Evolutionary conservation across 2,888 invertebrate species (phyloP), one percentile per base, ranked within the genome.

Genomic region (Amiota mariae): DNA sequence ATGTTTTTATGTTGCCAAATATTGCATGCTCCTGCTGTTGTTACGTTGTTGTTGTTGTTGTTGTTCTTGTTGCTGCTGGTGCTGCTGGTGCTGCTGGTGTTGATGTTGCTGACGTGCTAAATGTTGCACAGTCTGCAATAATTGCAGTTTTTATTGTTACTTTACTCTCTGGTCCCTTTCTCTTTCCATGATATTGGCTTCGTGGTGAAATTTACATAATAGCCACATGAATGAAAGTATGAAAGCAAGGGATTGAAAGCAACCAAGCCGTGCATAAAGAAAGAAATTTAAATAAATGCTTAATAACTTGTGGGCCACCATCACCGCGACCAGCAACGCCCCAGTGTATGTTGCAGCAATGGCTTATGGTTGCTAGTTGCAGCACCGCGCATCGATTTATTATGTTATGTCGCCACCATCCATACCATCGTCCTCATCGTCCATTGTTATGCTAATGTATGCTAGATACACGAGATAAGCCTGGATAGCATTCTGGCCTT

Each of bases 401-500:
- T 15, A 15, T 54, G 13, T 68, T 15, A 15, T 54, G 13, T 54
- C 15, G 12, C 59, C 18, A 11, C 59, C 11, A 20, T 9, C 20
- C 20, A 20, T 15, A 20, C 59, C n/a, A n/a, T n/a, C n/a, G 12
- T 51, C 13, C 0, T 51, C 15, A n/a, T 8, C 10, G 66, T 15
- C 10, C 67, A 68, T 68, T 68, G 67, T 68, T 68, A 68, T 68
- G 67, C 67, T 68, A 68, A 68, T 68, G 11, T 68, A 68, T 68
- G 54, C 67, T 10, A 13, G n/a, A 36, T 36, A 24, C 36, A 36
- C 2, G 10, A 47, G 66, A 66, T 66, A 66, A 66, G 66, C 49
- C 66, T 15, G 49, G 20, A 59, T 20, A 20, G 59, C 59, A 59
- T 15, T 36, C 4, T 59, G 59, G 15, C 20, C 20, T 59, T 18